Evolutionary conservation across 1,140 invertebrate species (phyloP), one percentile per base, ranked within the genome.

Genomic region (Grapholita molesta): DNA sequence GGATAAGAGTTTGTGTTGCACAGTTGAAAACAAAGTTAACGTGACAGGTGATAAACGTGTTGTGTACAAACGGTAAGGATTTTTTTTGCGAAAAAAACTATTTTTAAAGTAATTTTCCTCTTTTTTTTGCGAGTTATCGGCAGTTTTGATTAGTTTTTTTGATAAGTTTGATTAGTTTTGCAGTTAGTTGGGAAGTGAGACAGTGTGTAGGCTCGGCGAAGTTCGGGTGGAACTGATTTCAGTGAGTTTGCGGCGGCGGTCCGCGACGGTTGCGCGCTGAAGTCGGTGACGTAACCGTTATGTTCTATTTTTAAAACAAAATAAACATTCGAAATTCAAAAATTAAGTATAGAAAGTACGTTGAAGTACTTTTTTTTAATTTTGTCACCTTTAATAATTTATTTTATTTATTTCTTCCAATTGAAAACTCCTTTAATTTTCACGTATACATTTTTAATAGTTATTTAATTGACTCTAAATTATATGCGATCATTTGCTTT

Each of bases 1-100:
- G 84, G 84, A 83, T 83, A 75, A 83, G 68, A 70, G 84, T 82
- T 88, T 88, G 84, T 79, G 86, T 83, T n/a, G n/a, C n/a, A n/a
- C n/a, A n/a, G n/a, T n/a, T n/a, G n/a, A n/a, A n/a, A n/a, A n/a
- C n/a, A n/a, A 90, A 85, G 80, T 90, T 86, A 78, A 73, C 75
- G 74, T 69, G 81, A 80, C 84, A 80, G 79, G 81, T 84, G 84
- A 75, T 77, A 38, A 69, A 69, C 67, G 68, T 75, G 78, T 75
- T 66, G 73, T 76, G 70, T 70, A 69, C 70, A 72, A 64, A 71
- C 78, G 79, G 79, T 81, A 73, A 79, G 79, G 71, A 77, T 68
- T 72, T 72, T 73, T 73, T 57, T 18, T 0, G 5, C 8, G 3
- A 18, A 48, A 18, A 48, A 21, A 18, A 2, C 30, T 65, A 38